Evolutionary conservation across 2,888 invertebrate genomes (phyloP), one percentile per base, ranked within the genome.

Genomic region (Acronicta leporina): DNA sequence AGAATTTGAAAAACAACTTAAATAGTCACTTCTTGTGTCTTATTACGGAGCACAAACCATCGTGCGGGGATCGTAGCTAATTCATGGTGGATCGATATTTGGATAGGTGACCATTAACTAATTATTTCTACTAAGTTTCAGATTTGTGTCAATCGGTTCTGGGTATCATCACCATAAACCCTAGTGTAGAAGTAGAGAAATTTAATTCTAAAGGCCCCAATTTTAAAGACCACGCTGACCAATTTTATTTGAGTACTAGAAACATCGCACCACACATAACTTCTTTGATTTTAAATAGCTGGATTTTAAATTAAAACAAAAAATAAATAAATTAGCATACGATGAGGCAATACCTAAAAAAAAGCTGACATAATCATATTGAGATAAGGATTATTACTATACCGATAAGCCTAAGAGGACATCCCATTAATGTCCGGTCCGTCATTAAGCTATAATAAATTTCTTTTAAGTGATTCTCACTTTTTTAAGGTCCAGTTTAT

Each of bases 281-380:
- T 49, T n/a, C 20, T 20, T 20, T 20, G 65, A 51, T 55, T 38
- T 52, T 57, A 73, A 75, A 68, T 73, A n/a, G n/a, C n/a, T n/a
- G n/a, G n/a, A n/a, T n/a, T n/a, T n/a, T n/a, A n/a, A n/a, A n/a
- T n/a, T n/a, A n/a, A n/a, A n/a, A n/a, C n/a, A n/a, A n/a, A n/a
- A n/a, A n/a, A n/a, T n/a, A n/a, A n/a, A 63, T 46, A 75, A 74
- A 81, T 77, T 67, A 62, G 71, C 68, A 81, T 80, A 63, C 58
- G 52, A 42, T 79, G 80, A 81, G 65, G 72, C 49, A 74, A 70
- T 70, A 50, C 13, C 13, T 35, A 13, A 69, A 56, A 43, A 43
- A 41, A 44, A 16, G 43, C 13, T 74, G 64, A 74, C 68, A 63
- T 68, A 63, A 74, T 50, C 56, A 30, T 10, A 49, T 43, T 30